Base-by-base conservation (phyloP, 2,888 invertebrate genomes). In the Thymelicus acteon region DNA sequence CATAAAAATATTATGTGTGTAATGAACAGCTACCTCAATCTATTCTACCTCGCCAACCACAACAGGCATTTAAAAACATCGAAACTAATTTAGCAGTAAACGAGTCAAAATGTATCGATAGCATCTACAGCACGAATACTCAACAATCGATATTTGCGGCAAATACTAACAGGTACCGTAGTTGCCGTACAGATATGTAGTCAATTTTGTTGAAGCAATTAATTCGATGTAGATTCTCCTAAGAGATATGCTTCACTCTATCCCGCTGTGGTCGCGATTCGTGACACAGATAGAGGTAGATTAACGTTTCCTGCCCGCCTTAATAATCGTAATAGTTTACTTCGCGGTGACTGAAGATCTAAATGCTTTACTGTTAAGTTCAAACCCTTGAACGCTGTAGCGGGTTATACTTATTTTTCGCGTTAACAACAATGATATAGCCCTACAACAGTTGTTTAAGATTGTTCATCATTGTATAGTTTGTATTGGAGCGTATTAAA, bases 271-370 rank as follows among this genome's bases (percentile, higher is more conserved):
- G 75, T 78, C 80, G 73, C 80, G 89, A 89, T 89, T 85, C 80
- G 83, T 85, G 86, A 87, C 89, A 86, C 77, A 85, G 88, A 89
- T 90, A 88, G 80, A 80, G 80, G 77, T 77, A 81, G 81, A 84
- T 80, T 79, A 84, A 85, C 64, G 71, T 71, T 71, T 65, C 71
- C 65, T 71, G 70, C 65, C 60, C 52, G 65, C 60, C 65, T 40
- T 71, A 71, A 65, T 64, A 70, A 70, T 70, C 69, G 52, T 71
- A 65, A 71, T 71, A 71, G 65, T 54, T 52, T 52, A 71, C 70
- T 71, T 71, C 70, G 70, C 70, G 70, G 70, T 70, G 70, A 65
- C 70, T 70, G 69, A 60, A 64, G 64, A 60, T 70, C 70, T 60
- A 60, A 65, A 60, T 65, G 64, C 44, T 64, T 70, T 65, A 65